Percentiles rank a stretch among this genome's conserved stretches.
Conservation (phyloP, 2,113 vertebrate genomes). For the Strix uralensis region DNA sequence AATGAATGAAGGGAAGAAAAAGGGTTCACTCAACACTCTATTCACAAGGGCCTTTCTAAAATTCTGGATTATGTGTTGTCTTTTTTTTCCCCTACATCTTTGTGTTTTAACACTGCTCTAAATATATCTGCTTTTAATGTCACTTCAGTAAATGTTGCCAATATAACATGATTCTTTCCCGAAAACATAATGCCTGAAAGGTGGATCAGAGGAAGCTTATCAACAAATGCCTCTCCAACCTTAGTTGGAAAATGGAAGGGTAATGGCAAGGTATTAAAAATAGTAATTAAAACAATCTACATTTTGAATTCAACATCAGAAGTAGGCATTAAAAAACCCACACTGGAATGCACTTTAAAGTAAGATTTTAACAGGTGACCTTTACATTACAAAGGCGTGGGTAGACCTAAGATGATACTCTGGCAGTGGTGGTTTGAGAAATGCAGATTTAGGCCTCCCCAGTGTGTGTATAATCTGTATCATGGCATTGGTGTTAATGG, state of each 20-base stretch:
- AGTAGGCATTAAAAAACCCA: not conserved
- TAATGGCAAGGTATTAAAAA: not conserved
- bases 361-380: not conserved
- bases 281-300: not conserved
- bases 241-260: not conserved
- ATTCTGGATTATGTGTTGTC: accelerated
- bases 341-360: not conserved
- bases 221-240: not conserved
- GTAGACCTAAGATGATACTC: not conserved
- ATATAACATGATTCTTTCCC: not conserved
- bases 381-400: accelerated
- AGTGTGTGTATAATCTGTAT: not conserved
- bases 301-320: not conserved
- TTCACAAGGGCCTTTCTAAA: not conserved
- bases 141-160: not conserved
- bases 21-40: not conserved
- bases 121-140: not conserved
- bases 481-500: not conserved
- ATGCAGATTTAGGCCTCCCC: not conserved
- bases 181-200: not conserved
- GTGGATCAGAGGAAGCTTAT: not conserved
- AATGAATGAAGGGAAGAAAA: not conserved
- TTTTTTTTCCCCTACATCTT: not conserved
- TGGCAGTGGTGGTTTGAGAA: not conserved
- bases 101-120: not conserved